phyloP scores from a whole-genome alignment of 2,888 invertebrate genomes.

The Mylabris sibirica region DNA sequence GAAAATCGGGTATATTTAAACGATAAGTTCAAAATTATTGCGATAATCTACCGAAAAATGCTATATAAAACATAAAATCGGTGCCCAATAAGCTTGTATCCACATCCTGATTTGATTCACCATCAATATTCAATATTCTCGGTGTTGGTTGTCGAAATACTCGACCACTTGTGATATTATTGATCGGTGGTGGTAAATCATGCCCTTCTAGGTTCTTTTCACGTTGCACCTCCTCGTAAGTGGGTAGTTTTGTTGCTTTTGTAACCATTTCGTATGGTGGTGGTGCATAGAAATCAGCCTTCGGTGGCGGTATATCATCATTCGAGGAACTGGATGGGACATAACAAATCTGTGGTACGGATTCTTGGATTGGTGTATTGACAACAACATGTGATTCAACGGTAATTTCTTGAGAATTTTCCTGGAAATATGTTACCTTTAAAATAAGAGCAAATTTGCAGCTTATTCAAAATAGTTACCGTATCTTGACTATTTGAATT shows the following conservation, averaged over 20 bases:
- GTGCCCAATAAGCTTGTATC: slow-evolving; percentile 87
- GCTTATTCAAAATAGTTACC: slow-evolving; percentile 21
- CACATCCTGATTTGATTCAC: slow-evolving; percentile 76
- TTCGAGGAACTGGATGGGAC: slow-evolving; percentile 49
- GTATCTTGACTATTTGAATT: slow-evolving; percentile 32
- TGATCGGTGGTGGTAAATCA: slow-evolving; percentile 58
- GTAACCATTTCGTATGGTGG: slow-evolving; percentile 85
- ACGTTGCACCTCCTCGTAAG: slow-evolving; percentile 91
- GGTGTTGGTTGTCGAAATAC: slow-evolving; percentile 52
- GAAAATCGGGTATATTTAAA: not conserved
- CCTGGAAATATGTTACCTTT: slow-evolving; percentile 22
- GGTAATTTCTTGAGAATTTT: slow-evolving; percentile 36
- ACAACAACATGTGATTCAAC: slow-evolving; percentile 32
- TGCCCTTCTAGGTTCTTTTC: slow-evolving; percentile 81
- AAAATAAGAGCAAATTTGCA: slow-evolving; percentile 12
- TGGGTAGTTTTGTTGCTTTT: slow-evolving; percentile 82
- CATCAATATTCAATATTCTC: slow-evolving; percentile 75
- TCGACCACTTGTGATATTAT: slow-evolving; percentile 39
- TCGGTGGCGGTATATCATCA: slow-evolving; percentile 81
- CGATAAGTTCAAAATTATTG: not conserved
- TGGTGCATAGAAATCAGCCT: slow-evolving; percentile 84
- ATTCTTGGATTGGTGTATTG: slow-evolving; percentile 20
- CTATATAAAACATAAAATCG: slow-evolving; percentile 91
- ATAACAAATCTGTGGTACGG: slow-evolving; percentile 36
- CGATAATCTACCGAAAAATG: slow-evolving; percentile 76